phyloP scores from a whole-genome alignment of 2,113 vertebrate species.

The Ceyx margarethae region DNA sequence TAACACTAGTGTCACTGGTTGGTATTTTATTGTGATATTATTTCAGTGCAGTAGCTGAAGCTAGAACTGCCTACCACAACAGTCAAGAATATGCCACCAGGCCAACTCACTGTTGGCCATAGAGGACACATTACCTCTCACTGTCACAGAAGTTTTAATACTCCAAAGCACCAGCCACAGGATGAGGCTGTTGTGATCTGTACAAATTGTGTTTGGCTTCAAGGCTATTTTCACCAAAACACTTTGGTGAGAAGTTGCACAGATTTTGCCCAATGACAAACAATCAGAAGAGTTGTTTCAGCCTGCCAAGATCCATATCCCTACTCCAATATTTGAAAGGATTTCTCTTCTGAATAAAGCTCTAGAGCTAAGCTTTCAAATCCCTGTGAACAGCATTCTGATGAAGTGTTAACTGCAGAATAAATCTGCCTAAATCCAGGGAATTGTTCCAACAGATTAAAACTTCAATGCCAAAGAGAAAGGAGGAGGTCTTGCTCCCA shows the following conservation, averaged over 20 bases:
- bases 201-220: background rate
- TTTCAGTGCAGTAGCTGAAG: background rate
- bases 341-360: background rate
- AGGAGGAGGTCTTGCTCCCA: background rate
- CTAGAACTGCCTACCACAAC: background rate
- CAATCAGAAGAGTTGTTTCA: background rate
- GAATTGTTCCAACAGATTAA: constrained; percentile 17
- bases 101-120: background rate
- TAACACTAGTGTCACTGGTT: background rate
- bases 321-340: background rate
- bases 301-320: background rate
- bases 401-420: constrained; percentile 35
- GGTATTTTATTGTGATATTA: background rate
- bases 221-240: background rate
- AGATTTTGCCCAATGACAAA: background rate
- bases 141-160: background rate
- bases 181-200: background rate
- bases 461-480: background rate
- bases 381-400: background rate
- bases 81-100: background rate
- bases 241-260: background rate
- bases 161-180: background rate
- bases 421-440: constrained; percentile 25
- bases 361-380: constrained; percentile 41
- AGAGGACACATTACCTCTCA: background rate